phyloP scores from a whole-genome alignment of 2,888 invertebrate genomes.

The Rhorus exstirpatorius region DNA sequence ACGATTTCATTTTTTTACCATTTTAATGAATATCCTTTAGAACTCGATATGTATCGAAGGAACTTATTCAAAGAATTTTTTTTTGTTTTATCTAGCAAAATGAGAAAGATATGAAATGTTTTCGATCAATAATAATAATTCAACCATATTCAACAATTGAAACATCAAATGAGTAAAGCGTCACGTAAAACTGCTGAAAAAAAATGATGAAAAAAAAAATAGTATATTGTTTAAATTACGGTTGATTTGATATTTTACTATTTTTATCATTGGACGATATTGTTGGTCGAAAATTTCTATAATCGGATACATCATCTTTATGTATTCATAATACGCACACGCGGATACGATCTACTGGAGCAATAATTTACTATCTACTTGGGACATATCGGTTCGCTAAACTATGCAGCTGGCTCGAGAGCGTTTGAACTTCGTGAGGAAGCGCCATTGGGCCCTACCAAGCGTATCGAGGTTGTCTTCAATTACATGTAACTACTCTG shows the following conservation, averaged over 20 bases:
- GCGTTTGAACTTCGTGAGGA: constrained; percentile 61
- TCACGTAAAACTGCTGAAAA: too few species aligned
- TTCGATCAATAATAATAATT: too few species aligned
- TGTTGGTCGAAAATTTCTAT: constrained; percentile 46
- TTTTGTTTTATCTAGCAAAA: too few species aligned
- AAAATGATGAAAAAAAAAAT: too few species aligned
- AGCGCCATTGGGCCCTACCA: constrained; percentile 54
- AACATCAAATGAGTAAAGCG: too few species aligned
- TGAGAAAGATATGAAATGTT: too few species aligned
- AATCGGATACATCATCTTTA: constrained; percentile 40
- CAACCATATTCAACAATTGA: too few species aligned
- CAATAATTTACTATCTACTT: constrained; percentile 62
- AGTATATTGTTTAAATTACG: constrained; percentile 14
- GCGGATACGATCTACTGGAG: constrained; percentile 16
- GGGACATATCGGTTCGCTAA: constrained; percentile 60
- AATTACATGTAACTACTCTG: constrained; percentile 66
- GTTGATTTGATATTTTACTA: constrained; percentile 24
- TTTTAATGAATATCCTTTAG: too few species aligned
- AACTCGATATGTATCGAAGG: too few species aligned
- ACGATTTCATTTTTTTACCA: too few species aligned
- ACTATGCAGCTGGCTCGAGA: constrained; percentile 35
- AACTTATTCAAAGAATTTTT: too few species aligned
- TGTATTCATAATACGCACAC: constrained; percentile 17
- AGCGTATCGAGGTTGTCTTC: constrained; percentile 61
- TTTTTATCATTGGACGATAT: constrained; percentile 25